Percentiles rank a stretch among this genome's conserved stretches.
Conservation (phyloP, 2,113 vertebrate species). For the Myrmecobius fasciatus region DNA sequence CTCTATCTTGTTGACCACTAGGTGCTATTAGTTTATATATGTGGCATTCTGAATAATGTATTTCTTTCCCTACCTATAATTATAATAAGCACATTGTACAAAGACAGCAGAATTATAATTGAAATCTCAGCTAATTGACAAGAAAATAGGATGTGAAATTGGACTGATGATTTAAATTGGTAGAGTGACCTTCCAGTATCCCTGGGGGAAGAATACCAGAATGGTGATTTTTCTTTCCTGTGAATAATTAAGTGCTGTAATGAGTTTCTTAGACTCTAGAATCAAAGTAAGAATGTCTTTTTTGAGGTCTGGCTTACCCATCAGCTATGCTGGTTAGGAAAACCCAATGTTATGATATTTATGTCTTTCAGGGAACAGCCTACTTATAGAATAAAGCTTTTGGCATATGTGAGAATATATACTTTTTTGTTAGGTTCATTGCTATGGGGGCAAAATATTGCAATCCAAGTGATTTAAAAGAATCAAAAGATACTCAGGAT, state of each 20-base stretch:
- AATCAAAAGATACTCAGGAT: background rate
- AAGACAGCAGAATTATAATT: conserved; percentile 7
- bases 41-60: conserved; percentile 1
- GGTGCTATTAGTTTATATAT: conserved; percentile 26
- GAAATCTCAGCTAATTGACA: conserved; percentile 9
- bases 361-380: background rate
- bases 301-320: background rate
- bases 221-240: background rate
- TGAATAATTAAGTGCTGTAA: background rate
- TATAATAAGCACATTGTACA: conserved; percentile 19
- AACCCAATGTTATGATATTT: background rate
- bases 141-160: conserved; percentile 20
- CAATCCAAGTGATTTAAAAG: background rate
- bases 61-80: conserved; percentile 40
- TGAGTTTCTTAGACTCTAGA: background rate
- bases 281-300: background rate
- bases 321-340: background rate
- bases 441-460: background rate
- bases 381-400: background rate
- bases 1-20: conserved; percentile 10
- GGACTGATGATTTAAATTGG: background rate
- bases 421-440: background rate
- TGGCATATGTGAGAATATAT: background rate
- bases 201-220: background rate
- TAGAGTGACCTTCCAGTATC: conserved; percentile 13